Conservation (phyloP, 1,140 invertebrate genomes). For the Asobara japonica region DNA sequence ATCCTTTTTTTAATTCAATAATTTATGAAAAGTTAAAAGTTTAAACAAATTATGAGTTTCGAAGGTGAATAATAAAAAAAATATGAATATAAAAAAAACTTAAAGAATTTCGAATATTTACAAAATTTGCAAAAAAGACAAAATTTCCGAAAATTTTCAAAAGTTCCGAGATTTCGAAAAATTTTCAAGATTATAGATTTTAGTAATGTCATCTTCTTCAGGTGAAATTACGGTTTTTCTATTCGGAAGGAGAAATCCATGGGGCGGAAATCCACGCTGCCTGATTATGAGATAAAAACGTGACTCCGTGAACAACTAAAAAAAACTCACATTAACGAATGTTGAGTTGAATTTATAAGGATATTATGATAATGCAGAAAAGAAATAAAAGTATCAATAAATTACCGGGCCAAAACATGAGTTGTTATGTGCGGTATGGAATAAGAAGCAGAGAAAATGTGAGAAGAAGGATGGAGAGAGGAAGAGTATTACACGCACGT, state of each 20-base stretch:
- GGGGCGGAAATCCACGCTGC: neutral
- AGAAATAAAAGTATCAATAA: neutral
- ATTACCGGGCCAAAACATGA: neutral
- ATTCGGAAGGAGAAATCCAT: neutral
- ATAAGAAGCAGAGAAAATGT: neutral
- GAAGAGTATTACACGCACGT: conserved; percentile 3
- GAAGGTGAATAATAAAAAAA: no score
- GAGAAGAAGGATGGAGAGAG: neutral
- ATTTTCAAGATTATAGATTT: no score
- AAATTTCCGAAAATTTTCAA: no score
- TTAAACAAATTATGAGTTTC: no score
- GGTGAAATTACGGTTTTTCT: neutral
- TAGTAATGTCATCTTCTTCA: no score
- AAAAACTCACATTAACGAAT: neutral
- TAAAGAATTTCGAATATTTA: no score
- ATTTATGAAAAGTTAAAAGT: no score
- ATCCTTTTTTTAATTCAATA: no score
- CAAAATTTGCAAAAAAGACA: no score
- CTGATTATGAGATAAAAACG: neutral
- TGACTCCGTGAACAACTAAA: neutral
- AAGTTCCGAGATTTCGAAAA: no score
- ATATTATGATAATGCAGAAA: neutral
- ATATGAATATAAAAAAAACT: no score
- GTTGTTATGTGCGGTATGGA: neutral
- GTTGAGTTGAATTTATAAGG: neutral